A percentile compares a stretch with the other conserved stretches of the same genome.
Conservation (phyloP, 2,888 invertebrate species). For the Notocelia uddmanniana region DNA sequence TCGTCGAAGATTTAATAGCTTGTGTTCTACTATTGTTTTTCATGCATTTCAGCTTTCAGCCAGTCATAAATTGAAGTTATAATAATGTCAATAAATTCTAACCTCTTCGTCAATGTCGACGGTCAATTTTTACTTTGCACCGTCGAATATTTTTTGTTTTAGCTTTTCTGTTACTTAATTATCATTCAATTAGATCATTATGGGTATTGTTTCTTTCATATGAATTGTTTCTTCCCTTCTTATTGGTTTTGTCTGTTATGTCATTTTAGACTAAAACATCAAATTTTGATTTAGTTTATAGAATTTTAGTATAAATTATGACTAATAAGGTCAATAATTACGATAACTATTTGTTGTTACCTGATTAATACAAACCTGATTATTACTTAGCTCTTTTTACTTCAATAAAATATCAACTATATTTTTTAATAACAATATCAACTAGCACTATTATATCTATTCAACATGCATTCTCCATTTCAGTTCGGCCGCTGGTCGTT, state of each 20-base stretch:
- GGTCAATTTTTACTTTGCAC: background rate
- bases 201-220: background rate
- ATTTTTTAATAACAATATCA: background rate
- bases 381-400: too few relatives aligned
- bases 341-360: too few relatives aligned
- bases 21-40: background rate
- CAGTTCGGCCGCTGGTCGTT: conserved; percentile 94
- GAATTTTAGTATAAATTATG: too few relatives aligned
- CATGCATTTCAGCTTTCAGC: conserved; percentile 17
- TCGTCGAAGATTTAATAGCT: background rate
- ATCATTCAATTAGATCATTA: background rate
- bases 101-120: conserved; percentile 27
- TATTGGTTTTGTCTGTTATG: background rate
- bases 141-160: background rate
- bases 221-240: background rate
- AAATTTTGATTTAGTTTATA: too few relatives aligned
- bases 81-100: conserved; percentile 9
- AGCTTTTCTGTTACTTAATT: background rate
- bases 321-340: too few relatives aligned
- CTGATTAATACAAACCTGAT: too few relatives aligned
- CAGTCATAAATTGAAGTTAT: conserved; percentile 25
- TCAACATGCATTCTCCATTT: conserved; percentile 53
- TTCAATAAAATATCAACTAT: too few relatives aligned
- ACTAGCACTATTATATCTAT: background rate
- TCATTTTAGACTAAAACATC: background rate